phyloP scores from a whole-genome alignment of 2,797 vertebrate genomes.

The Oreochromis grahami region DNA sequence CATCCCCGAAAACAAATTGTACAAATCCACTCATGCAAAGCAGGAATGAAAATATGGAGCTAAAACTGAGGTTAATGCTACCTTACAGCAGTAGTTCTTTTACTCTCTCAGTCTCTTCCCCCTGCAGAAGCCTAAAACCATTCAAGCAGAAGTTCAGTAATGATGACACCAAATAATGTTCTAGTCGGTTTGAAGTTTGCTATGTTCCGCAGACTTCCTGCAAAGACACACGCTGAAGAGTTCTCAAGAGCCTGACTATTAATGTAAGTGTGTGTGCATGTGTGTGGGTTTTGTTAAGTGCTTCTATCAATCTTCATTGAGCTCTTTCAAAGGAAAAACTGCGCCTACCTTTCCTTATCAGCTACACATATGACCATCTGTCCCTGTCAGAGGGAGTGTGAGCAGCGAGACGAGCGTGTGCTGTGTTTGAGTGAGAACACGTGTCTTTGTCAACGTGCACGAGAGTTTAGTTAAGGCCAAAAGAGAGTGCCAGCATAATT shows the following conservation, averaged over 20 bases:
- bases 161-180: neutral
- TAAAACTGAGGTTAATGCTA: neutral
- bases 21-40: neutral
- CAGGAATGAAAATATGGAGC: neutral
- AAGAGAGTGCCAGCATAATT: conserved; percentile 37
- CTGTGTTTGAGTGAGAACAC: neutral
- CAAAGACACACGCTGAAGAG: conserved; percentile 9
- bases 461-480: conserved; percentile 29
- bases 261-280: conserved; percentile 16
- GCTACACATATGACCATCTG: conserved; percentile 44
- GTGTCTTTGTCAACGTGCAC: neutral
- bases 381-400: conserved; percentile 21
- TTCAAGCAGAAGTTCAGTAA: neutral
- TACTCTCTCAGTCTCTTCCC: neutral
- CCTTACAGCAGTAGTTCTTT: neutral
- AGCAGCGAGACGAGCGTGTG: neutral
- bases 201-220: conserved; percentile 16
- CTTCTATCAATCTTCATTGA: conserved; percentile 56
- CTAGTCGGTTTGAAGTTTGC: neutral
- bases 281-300: conserved; percentile 41
- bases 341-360: conserved; percentile 40
- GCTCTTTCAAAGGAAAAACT: neutral
- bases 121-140: neutral
- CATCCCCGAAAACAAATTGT: neutral
- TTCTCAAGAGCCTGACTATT: conserved; percentile 21